Evolutionary conservation across 2,797 vertebrate genomes (phyloP), one percentile per base, ranked within the genome.

Genomic region (Brotula barbata): DNA sequence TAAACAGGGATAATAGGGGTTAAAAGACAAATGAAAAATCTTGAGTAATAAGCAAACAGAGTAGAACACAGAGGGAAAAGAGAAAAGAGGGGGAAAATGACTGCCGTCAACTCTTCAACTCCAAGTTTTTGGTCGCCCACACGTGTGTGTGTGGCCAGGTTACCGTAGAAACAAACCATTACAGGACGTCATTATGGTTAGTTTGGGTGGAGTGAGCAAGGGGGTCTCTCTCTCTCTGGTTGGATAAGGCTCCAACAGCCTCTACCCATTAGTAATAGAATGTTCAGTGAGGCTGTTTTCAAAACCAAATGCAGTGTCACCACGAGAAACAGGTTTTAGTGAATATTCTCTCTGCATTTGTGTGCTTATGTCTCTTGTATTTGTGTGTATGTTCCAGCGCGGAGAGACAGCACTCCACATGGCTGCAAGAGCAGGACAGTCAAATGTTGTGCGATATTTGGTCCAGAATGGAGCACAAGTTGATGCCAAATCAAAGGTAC

Each of bases 341-440:
- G n/a, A n/a, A n/a, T 28, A 4, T 8, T 28, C 4, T 28, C 25
- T 8, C 25, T 28, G 25, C 8, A 8, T 28, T 28, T 21, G 56
- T 50, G 43, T 39, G 43, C 45, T 39, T 34, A 20, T 58, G 20
- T 41, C n/a, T 50, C 41, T 68, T 57, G 66, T 51, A 66, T 67
- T 47, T 77, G 21, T 58, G 62, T 86, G 25, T 85, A 49, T 52
- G 0, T 78, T 78, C 20, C 89, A 98, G 96, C 93, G 97, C 81
- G 97, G 96, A 74, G 97, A 99, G 87, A 99, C 97, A 0, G 96
- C 97, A 0, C 90, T 99, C 63, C 97, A 99, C 86, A 99, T 99
- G 96, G 97, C 97, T 7, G 95, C 96, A 51, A 91, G 97, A 37
- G 97, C 96, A 0, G 97, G 97, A 68, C 97, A 99, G 57, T 92